phyloP scores from a whole-genome alignment of 2,888 invertebrate species.

The Sisyra terminalis region DNA sequence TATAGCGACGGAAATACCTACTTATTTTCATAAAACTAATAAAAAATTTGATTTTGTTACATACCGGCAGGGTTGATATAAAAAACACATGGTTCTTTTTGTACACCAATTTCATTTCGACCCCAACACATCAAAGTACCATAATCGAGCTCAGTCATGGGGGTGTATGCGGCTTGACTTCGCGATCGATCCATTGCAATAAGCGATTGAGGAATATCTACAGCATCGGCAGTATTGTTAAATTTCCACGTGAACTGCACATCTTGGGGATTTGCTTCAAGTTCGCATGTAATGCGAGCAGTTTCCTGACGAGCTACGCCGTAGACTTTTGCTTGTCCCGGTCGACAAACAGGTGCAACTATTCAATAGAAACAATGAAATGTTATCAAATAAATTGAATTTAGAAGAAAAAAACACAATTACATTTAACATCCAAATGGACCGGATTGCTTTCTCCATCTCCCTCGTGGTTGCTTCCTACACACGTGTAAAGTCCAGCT shows the following conservation, averaged over 20 bases:
- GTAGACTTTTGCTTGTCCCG: slow-evolving; percentile 47
- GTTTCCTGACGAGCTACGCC: slow-evolving; percentile 58
- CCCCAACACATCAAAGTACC: slow-evolving; percentile 61
- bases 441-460: slow-evolving; percentile 77
- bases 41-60: slow-evolving; percentile 11
- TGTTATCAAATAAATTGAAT: not conserved
- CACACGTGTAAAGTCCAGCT: slow-evolving; percentile 74
- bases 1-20: not conserved
- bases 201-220: slow-evolving; percentile 47
- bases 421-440: slow-evolving; percentile 72
- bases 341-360: slow-evolving; percentile 58
- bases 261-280: slow-evolving; percentile 54
- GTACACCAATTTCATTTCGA: slow-evolving; percentile 52
- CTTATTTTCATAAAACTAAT: not conserved
- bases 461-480: slow-evolving; percentile 76
- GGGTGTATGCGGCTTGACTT: slow-evolving; percentile 50
- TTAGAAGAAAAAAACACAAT: slow-evolving; percentile 25
- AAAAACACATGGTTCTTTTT: slow-evolving; percentile 56
- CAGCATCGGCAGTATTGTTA: slow-evolving; percentile 53
- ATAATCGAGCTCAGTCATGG: slow-evolving; percentile 57
- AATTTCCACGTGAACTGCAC: slow-evolving; percentile 58
- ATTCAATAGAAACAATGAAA: slow-evolving; percentile 12
- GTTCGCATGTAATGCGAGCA: slow-evolving; percentile 49
- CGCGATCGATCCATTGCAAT: slow-evolving; percentile 42
- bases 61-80: slow-evolving; percentile 57